A percentile compares a stretch with the other conserved stretches of the same genome.
These are phyloP conservation scores for Pampusana beccarii DNA, from an alignment of 2,113 vertebrate species.

Conservation along the genomic window DNA sequence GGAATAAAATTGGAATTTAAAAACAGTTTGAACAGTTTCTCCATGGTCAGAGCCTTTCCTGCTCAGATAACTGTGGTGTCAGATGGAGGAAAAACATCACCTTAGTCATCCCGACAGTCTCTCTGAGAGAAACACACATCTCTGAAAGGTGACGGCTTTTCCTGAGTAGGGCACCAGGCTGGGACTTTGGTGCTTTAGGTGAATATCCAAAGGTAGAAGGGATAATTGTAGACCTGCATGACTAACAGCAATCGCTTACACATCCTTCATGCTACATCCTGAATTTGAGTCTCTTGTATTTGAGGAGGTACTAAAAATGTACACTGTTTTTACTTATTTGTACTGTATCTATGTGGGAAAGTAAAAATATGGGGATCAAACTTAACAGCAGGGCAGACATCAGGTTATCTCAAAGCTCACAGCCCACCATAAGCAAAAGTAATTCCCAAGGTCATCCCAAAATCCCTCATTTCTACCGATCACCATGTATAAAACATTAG, in stretches of 20 bases:
- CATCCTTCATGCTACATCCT: not conserved
- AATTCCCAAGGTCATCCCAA: slow-evolving; percentile 30
- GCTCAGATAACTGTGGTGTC: not conserved
- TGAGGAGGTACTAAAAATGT: not conserved
- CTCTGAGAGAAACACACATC: not conserved
- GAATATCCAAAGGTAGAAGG: not conserved
- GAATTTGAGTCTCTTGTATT: not conserved
- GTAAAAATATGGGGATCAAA: not conserved
- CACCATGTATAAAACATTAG: slow-evolving; percentile 5
- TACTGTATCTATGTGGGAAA: not conserved
- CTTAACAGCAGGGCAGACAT: not conserved
- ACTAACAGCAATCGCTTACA: not conserved
- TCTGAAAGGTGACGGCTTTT: not conserved
- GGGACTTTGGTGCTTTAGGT: not conserved
- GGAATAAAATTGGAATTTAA: not conserved
- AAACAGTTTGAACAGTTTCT: not conserved
- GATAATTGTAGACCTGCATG: not conserved
- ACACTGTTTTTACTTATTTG: not conserved
- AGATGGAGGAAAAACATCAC: not conserved
- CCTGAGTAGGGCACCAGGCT: not conserved
- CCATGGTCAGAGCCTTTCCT: not conserved
- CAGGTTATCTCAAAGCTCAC: not conserved
- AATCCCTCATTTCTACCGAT: slow-evolving; percentile 30
- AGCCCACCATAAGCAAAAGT: slow-evolving; percentile 26
- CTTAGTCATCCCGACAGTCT: not conserved